Conservation (phyloP, 1,140 invertebrate species). For the Lasioglossum baleicum region DNA sequence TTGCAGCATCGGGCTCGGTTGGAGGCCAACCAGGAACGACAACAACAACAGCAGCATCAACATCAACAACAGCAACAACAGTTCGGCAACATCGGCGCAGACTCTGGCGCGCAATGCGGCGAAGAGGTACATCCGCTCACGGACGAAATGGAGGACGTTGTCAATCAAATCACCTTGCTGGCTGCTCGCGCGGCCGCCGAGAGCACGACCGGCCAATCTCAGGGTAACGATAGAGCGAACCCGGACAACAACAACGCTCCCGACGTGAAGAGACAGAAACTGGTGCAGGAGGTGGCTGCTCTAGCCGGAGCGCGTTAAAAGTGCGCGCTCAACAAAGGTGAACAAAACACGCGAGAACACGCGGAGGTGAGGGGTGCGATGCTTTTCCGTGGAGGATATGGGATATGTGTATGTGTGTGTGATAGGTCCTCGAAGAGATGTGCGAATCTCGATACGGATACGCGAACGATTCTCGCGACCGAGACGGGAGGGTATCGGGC, state of each 20-base stretch:
- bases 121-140: constrained; percentile 81
- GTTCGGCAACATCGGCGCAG: constrained; percentile 34
- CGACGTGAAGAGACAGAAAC: constrained; percentile 73
- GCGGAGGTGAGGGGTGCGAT: background rate
- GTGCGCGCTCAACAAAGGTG: background rate
- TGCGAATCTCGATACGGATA: too few species aligned
- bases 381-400: background rate
- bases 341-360: background rate
- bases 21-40: constrained; percentile 64
- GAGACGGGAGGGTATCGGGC: background rate
- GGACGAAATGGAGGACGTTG: constrained; percentile 90
- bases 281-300: constrained; percentile 73
- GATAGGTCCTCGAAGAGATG: too few species aligned
- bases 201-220: constrained; percentile 68
- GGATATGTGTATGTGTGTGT: too few species aligned
- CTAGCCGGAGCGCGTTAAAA: constrained; percentile 71
- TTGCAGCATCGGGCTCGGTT: constrained; percentile 79
- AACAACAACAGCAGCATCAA: constrained; percentile 46
- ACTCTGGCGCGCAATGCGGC: constrained; percentile 67
- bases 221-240: constrained; percentile 43
- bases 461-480: too few species aligned
- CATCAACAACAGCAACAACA: constrained; percentile 55
- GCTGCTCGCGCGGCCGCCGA: constrained; percentile 85
- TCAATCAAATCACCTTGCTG: constrained; percentile 89
- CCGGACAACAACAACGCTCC: constrained; percentile 76